Percentiles rank a stretch among this genome's conserved stretches.
Conservation (phyloP, 2,113 vertebrate species). For the Scomber japonicus region DNA sequence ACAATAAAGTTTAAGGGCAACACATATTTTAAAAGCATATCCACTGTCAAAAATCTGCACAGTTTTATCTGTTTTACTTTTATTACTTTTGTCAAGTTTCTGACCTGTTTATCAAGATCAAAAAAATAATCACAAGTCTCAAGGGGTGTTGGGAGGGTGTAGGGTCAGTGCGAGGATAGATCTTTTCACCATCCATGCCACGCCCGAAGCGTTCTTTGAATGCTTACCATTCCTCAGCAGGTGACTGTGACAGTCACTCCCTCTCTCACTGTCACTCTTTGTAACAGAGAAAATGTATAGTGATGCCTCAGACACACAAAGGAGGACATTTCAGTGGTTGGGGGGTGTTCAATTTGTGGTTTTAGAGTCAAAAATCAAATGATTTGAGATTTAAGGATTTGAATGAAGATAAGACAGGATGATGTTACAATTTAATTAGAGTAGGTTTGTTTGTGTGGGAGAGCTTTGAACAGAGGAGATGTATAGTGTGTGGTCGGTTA, state of each 20-base stretch:
- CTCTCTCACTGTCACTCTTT: background rate
- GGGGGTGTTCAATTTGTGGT: background rate
- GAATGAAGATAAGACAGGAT: background rate
- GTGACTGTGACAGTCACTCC: constrained; percentile 16
- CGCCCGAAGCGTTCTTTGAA: constrained; percentile 35
- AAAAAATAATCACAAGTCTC: background rate
- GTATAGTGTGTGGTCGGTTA: background rate
- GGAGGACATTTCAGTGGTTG: background rate
- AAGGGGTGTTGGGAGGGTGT: background rate
- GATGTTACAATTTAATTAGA: too few relatives aligned
- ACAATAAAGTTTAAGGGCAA: too few relatives aligned
- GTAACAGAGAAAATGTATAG: background rate
- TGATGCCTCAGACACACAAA: background rate
- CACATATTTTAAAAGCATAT: too few relatives aligned
- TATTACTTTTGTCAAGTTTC: background rate
- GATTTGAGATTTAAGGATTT: background rate
- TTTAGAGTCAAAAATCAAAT: background rate
- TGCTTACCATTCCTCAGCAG: constrained; percentile 37
- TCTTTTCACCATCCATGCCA: background rate
- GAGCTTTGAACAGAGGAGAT: background rate
- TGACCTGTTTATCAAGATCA: background rate
- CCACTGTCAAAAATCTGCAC: too few relatives aligned
- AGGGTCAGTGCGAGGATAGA: background rate
- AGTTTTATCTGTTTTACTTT: background rate
- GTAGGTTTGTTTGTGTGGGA: background rate